Evolutionary conservation across 1,140 invertebrate genomes (phyloP), one percentile per base, ranked within the genome.

Genomic region (Drosophila bocqueti): DNA sequence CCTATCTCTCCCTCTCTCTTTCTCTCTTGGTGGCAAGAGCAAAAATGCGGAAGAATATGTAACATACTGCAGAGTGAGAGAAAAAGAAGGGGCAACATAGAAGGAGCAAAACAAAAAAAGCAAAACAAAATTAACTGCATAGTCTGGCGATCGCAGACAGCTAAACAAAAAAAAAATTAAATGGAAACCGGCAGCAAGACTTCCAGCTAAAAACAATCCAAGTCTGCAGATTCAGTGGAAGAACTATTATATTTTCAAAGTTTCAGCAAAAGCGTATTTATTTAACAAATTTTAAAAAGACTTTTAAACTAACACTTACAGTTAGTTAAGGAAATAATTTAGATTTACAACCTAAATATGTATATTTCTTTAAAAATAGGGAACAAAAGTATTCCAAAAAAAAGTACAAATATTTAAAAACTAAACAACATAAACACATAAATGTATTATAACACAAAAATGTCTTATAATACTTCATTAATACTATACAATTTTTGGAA

Each of bases 11-110:
- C 0, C n/a, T 16, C 31, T 26, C 50, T 21, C 24, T 24, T 46
- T 34, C 64, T 18, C 40, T 34, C 26, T 18, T 13, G 16, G n/a
- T 47, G 40, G 62, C 47, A 55, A 54, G 29, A 76, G 42, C 38
- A 61, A 61, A 77, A 77, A 77, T 76, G 73, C 75, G 73, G 74
- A 77, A 77, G 74, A 76, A 77, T 68, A 57, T 77, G 49, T 60
- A 72, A 73, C 59, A 50, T 59, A 66, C 60, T 45, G 71, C 59
- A 64, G 55, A 46, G 76, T 43, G 38, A 62, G 65, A 64, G 52
- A 64, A 65, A 72, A 26, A 52, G 40, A 64, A 75, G 59, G 52
- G 47, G 10, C 16, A 21, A 62, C 52, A 67, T 38, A 26, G 42
- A 72, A 66, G 24, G 31, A 47, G 26, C 55, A 76, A 61, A 54